Evolutionary conservation across 2,888 invertebrate genomes (phyloP).

Genomic region (Muscina levida): DNA sequence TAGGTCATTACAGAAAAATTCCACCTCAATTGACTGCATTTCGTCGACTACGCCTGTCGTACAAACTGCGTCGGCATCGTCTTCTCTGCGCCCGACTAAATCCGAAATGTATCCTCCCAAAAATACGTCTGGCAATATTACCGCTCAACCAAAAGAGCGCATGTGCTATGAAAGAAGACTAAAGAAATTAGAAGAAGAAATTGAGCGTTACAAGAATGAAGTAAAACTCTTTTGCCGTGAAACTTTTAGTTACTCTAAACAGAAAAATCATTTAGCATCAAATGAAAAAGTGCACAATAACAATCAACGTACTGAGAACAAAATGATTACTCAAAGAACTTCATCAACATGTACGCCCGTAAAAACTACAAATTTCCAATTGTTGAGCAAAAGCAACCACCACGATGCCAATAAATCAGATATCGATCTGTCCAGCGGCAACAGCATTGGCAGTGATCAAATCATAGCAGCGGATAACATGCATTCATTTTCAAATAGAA

Average conservation of each 20-base stretch:
- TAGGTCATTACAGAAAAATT: constrained; percentile 28
- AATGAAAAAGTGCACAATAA: background rate
- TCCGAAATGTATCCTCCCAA: constrained; percentile 61
- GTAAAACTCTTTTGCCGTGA: constrained; percentile 72
- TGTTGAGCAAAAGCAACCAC: constrained; percentile 64
- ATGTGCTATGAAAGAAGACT: constrained; percentile 72
- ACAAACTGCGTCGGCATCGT: constrained; percentile 23
- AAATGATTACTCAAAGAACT: constrained; percentile 39
- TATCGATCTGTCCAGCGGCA: constrained; percentile 48
- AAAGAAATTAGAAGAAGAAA: constrained; percentile 72
- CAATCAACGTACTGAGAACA: constrained; percentile 38
- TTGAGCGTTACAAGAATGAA: constrained; percentile 73
- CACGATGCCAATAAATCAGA: constrained; percentile 58
- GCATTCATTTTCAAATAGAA: constrained; percentile 45
- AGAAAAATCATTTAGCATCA: constrained; percentile 32
- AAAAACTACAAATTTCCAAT: constrained; percentile 61
- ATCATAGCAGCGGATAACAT: constrained; percentile 26
- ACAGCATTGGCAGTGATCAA: constrained; percentile 47
- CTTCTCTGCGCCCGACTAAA: constrained; percentile 63
- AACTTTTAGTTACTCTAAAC: constrained; percentile 61
- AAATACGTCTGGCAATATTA: constrained; percentile 19
- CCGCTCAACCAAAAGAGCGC: constrained; percentile 60
- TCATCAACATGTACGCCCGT: constrained; percentile 48
- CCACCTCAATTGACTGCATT: no score
- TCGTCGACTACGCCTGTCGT: background rate